phyloP scores from a whole-genome alignment of 2,113 vertebrate species.

The Spilogale gracilis region DNA sequence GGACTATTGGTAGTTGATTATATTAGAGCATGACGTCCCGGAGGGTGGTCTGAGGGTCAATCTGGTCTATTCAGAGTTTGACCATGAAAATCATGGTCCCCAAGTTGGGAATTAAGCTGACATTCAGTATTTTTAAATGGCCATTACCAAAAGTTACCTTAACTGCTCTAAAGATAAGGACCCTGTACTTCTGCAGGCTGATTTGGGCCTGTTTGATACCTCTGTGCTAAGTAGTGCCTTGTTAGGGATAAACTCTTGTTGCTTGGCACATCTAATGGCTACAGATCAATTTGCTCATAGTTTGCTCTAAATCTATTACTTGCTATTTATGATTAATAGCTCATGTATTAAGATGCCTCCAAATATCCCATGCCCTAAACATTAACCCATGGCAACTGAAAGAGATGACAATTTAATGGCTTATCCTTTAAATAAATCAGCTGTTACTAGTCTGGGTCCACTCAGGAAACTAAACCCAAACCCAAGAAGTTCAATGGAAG shows the following conservation, averaged over 20 bases:
- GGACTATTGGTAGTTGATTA: background rate
- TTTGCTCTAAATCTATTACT: background rate
- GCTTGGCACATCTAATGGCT: background rate
- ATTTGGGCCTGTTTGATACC: background rate
- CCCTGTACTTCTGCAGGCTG: background rate
- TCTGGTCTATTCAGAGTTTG: background rate
- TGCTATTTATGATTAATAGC: constrained; percentile 14
- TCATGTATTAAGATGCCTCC: background rate
- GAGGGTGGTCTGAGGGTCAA: background rate
- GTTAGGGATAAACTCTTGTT: background rate
- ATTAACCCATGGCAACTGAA: constrained; percentile 14
- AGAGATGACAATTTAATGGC: background rate
- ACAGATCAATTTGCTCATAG: background rate
- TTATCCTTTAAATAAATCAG: constrained; percentile 31
- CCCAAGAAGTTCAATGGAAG: background rate
- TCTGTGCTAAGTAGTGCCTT: background rate
- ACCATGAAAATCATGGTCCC: background rate
- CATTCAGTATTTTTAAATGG: background rate
- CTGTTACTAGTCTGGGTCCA: background rate
- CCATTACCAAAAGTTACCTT: background rate
- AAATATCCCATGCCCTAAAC: background rate
- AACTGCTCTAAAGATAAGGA: background rate
- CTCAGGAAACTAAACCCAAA: background rate
- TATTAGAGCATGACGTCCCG: background rate
- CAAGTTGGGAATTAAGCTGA: background rate